Base-by-base conservation (phyloP, 1,140 invertebrate species). In the Diachasmimorpha longicaudata region DNA sequence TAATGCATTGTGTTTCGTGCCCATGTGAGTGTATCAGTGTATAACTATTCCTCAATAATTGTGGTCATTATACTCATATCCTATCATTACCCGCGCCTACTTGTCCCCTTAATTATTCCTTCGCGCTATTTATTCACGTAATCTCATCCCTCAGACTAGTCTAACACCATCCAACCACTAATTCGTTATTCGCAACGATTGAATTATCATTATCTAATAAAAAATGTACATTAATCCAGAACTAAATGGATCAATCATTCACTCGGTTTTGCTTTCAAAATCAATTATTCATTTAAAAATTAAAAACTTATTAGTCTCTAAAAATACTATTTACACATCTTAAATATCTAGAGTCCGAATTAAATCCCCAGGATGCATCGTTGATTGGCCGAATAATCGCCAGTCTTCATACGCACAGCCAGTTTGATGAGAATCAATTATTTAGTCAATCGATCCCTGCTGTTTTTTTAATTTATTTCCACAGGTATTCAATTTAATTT, bases 21-120 rank as follows among this genome's bases (percentile, higher is more conserved):
- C 13, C 9, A 42, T 42, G 39, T 42, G 39, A 42, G 39, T 42
- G 39, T 42, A n/a, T 42, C 9, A 42, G 11, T 42, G 9, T 42
- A 42, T 13, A 42, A 42, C 9, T 11, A 78, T 82, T 58, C 74
- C 44, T 79, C 80, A 67, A 72, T 77, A 79, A 77, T 68, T 80
- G 77, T 81, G 80, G 81, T 84, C 81, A 82, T 79, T 63, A 78
- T 79, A 68, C 78, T 25, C 55, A 74, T 80, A 67, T 82, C 70
- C 74, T 76, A 70, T 70, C 76, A 79, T 76, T 79, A 80, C 79
- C 78, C 79, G 77, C 77, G 76, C 80, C 77, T 80, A 81, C 37
- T 77, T 78, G 76, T 71, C 74, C 75, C 78, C 78, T 31, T 31
- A 72, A 69, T 76, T 79, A 74, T 78, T 70, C 70, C 42, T 19